Base-by-base conservation (phyloP, 1,140 invertebrate genomes). In the Venustaconcha ellipsiformis region DNA sequence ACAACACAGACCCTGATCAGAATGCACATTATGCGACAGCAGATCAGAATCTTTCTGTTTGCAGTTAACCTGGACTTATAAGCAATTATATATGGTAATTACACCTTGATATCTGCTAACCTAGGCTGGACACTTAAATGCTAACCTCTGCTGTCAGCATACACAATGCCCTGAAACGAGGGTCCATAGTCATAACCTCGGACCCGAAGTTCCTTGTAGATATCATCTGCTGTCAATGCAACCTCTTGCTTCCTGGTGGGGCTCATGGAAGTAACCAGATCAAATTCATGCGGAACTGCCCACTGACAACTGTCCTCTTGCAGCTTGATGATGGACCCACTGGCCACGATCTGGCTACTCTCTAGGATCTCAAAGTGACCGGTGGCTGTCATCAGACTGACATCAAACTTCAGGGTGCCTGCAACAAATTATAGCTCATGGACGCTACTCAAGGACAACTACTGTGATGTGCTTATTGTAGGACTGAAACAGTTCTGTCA, bases 291-390 rank as follows among this genome's bases (percentile, higher is more conserved):
- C 12, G 67, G 66, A 56, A 64, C 57, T 20, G 37, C 26, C 23
- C 1, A 63, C 13, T 14, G 57, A 64, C 8, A 15, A 13, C 48
- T 63, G 23, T 20, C 57, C 26, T 30, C 59, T 59, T 17, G 57
- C 57, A 15, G 68, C 69, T 6, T 55, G 13, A 65, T 30, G 37
- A 15, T 80, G 66, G n/a, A 56, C 66, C 86, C 86, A 79, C 79
- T 87, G 3, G 96, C 96, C 14, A 94, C 94, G 17, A 96, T 91
- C 48, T 93, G 92, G 17, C 94, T 95, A 77, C 94, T 93, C 91
- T 98, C 97, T 79, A 94, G 94, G 55, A 99, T 94, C 86, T 98
- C 96, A 91, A 99, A 99, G 65, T 96, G 93, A 13, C 96, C 96
- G 55, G 93, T 94, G 48, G 94, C 94, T 82, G 95, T 94, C 78